These are phyloP conservation scores for Keiferia lycopersicella DNA, from an alignment of 2,888 invertebrate genomes.

Conservation along the genomic window DNA sequence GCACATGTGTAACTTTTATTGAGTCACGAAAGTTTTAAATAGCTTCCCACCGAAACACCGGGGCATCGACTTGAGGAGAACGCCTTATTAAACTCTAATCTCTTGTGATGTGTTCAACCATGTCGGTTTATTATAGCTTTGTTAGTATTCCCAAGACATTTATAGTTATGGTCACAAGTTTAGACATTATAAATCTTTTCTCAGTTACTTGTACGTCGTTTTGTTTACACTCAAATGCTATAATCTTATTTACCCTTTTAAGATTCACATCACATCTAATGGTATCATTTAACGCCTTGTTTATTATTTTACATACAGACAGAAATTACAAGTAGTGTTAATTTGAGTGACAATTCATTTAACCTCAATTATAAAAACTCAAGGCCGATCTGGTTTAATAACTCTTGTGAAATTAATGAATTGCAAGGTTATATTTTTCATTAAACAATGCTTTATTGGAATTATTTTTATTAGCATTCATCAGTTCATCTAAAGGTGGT, in stretches of 20 bases:
- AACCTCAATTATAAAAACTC: conserved; percentile 69
- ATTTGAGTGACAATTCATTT: conserved; percentile 70
- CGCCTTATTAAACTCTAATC: conserved; percentile 44
- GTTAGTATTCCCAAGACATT: conserved; percentile 28
- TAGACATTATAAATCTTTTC: conserved; percentile 21
- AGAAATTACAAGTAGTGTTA: conserved; percentile 48
- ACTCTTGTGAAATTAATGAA: conserved; percentile 30
- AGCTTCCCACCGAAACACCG: conserved; percentile 44
- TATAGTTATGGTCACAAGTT: conserved; percentile 22
- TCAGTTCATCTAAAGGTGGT: neutral
- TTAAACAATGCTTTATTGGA: neutral
- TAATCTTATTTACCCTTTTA: conserved; percentile 6
- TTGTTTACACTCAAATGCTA: conserved; percentile 10
- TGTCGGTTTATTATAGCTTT: conserved; percentile 34
- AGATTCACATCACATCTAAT: neutral
- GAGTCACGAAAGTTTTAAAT: conserved; percentile 47
- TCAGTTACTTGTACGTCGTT: conserved; percentile 7
- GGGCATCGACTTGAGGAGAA: conserved; percentile 40
- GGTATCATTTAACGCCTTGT: conserved; percentile 28
- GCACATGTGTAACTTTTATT: conserved; percentile 44
- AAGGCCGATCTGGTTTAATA: conserved; percentile 46
- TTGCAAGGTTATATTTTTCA: neutral
- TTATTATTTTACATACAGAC: conserved; percentile 43
- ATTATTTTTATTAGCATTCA: neutral
- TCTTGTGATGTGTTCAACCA: conserved; percentile 35